Evolutionary conservation across 2,113 vertebrate genomes (phyloP).

Genomic region (Hemicordylus capensis): DNA sequence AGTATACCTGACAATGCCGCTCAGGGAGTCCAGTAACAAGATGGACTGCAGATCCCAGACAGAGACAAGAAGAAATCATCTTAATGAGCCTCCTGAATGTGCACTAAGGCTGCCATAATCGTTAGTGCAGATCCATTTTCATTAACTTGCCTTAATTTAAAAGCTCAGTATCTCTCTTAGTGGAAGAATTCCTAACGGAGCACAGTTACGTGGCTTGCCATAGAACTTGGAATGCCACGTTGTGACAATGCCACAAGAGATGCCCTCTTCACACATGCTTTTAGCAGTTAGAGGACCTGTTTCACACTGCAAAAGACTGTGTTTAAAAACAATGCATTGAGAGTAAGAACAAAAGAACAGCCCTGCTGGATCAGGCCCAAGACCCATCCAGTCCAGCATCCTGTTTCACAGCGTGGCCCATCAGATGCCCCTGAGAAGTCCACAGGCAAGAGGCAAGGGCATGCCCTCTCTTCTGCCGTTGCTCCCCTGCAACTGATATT

Average conservation of each 20-base stretch:
- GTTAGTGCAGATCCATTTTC: slow-evolving; percentile 66
- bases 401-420: too few relatives aligned
- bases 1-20: slow-evolving; percentile 45
- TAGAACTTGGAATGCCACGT: neutral
- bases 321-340: too few relatives aligned
- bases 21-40: slow-evolving; percentile 56
- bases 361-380: too few relatives aligned
- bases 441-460: too few relatives aligned
- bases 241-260: neutral
- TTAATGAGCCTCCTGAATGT: slow-evolving; percentile 59
- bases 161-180: slow-evolving; percentile 46
- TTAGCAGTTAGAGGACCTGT: too few relatives aligned
- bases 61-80: slow-evolving; percentile 65
- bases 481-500: neutral
- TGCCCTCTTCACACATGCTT: neutral
- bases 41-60: slow-evolving; percentile 55
- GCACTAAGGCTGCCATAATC: slow-evolving; percentile 51
- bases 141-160: slow-evolving; percentile 72
- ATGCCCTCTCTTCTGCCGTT: too few relatives aligned
- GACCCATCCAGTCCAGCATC: too few relatives aligned
- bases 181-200: neutral
- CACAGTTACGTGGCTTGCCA: neutral
- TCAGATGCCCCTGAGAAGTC: too few relatives aligned
- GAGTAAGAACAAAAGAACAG: too few relatives aligned
- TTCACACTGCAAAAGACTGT: too few relatives aligned